A percentile compares a stretch with the other conserved stretches of the same genome.
phyloP scores from a whole-genome alignment of 2,113 vertebrate species.

The Etheostoma cragini region DNA sequence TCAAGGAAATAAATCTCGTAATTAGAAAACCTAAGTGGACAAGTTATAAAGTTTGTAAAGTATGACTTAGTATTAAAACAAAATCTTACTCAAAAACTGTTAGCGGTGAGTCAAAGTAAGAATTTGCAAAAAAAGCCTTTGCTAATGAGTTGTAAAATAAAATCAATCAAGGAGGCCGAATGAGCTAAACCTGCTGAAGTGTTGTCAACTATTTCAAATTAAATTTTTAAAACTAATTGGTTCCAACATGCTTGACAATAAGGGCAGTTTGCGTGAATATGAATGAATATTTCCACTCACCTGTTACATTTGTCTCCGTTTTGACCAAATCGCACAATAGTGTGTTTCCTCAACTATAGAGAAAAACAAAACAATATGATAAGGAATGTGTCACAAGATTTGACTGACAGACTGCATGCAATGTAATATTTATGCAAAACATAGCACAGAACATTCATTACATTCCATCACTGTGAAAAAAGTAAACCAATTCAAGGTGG shows the following conservation, averaged over 20 bases:
- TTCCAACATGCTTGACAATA: neutral
- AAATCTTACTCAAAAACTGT: neutral
- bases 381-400: constrained; percentile 33
- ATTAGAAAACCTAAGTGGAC: neutral
- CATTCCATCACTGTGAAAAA: constrained; percentile 93
- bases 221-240: constrained; percentile 5
- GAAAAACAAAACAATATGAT: constrained; percentile 52
- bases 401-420: constrained; percentile 70
- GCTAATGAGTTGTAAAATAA: neutral
- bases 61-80: neutral
- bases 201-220: constrained; percentile 4
- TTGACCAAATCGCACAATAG: constrained; percentile 48
- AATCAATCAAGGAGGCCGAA: neutral
- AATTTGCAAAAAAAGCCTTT: neutral
- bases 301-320: constrained; percentile 44
- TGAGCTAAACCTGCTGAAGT: neutral
- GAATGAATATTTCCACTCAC: constrained; percentile 65
- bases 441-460: constrained; percentile 67
- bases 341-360: constrained; percentile 68
- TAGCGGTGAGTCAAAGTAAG: neutral
- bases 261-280: neutral
- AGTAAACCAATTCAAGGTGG: constrained; percentile 96
- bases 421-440: constrained; percentile 2
- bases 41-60: neutral
- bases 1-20: constrained; percentile 5